Evolutionary conservation across 2,888 invertebrate genomes (phyloP), one percentile per base, ranked within the genome.

Genomic region (Euzetes globulus): DNA sequence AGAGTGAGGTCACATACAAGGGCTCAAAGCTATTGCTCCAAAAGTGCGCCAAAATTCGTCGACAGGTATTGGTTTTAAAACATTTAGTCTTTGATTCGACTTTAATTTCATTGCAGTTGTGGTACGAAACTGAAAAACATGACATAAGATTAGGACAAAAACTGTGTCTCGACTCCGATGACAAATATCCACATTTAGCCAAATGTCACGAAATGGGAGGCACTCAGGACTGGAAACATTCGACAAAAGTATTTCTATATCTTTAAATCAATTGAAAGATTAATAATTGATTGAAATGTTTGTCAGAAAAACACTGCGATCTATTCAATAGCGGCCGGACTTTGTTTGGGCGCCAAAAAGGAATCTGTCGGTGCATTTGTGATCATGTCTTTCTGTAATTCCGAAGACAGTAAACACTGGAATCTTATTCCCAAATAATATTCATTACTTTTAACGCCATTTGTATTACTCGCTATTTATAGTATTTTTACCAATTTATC

Each of bases 141-240:
- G 95, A 96, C 83, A 82, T 96, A 47, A 88, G 94, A 15, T 84
- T 97, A 73, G 91, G 91, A 0, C 89, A 92, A 77, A 85, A 91
- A 45, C 84, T 95, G 15, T 95, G 96, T 81, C 83, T 98, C 79
- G 94, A 97, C 83, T 89, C 90, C 0, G 85, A 86, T 0, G 86
- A 87, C 77, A 85, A 85, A 70, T 85, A 85, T 70, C 92, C 94
- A 0, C 85, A 88, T 74, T 85, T 97, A 13, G 88, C 90, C 79
- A 96, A 97, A 83, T 97, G 97, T 81, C 95, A 95, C 80, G 93
- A 92, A 82, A 89, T 92, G 85, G 90, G 91, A 15, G 92, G 91
- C 0, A 88, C 91, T 78, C 97, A 97, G 83, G 92, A 93, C 80
- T 98, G 97, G 97, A 89, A 88, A 72, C 90, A 91, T 81, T 89